These are phyloP conservation scores for Dromococcyx pavoninus DNA, from an alignment of 2,797 vertebrate species.

Conservation along the genomic window DNA sequence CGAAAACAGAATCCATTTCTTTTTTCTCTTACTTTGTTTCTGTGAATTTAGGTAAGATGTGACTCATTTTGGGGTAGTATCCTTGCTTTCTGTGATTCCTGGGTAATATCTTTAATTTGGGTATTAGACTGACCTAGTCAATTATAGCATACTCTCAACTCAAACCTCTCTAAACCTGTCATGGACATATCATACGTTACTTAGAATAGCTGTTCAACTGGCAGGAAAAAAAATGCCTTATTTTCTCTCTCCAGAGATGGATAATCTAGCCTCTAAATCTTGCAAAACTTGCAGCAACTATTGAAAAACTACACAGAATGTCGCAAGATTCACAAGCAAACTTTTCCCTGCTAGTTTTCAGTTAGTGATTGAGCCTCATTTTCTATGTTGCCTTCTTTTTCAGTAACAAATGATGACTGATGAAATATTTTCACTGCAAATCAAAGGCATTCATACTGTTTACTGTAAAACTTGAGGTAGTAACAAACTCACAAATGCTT, in stretches of 20 bases:
- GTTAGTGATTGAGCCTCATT: neutral
- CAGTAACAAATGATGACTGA: conserved; percentile 17
- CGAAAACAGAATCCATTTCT: neutral
- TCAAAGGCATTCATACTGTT: conserved; percentile 37
- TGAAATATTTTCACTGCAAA: conserved; percentile 45
- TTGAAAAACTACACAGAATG: neutral
- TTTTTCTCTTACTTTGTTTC: neutral
- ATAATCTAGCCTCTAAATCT: neutral
- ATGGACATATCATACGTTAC: neutral
- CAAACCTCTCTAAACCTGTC: neutral
- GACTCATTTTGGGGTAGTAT: neutral
- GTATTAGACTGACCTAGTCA: neutral
- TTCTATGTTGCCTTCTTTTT: neutral
- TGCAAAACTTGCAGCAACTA: neutral
- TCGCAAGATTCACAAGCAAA: neutral
- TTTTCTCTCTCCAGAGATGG: neutral
- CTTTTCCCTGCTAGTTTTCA: neutral
- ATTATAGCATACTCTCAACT: neutral
- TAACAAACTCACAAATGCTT: neutral
- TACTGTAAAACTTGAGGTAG: neutral
- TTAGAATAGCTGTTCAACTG: neutral
- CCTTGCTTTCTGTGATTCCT: neutral
- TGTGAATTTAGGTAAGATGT: neutral
- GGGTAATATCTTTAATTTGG: neutral
- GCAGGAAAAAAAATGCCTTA: neutral